Conservation (phyloP, 2,113 vertebrate species). For the Ammodramus savannarum region DNA sequence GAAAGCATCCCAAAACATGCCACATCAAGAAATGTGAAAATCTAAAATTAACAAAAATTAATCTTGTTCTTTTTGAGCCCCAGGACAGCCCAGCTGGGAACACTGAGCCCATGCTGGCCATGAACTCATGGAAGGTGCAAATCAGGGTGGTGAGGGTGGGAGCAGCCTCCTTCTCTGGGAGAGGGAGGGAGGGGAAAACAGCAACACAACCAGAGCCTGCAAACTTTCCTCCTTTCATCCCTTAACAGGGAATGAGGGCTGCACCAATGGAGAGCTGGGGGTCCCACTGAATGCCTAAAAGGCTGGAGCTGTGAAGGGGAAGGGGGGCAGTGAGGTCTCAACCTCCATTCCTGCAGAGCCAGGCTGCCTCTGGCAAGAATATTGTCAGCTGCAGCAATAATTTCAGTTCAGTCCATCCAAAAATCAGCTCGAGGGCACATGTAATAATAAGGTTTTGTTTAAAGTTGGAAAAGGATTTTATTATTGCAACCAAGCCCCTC, state of each 20-base stretch:
- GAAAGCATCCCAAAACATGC: neutral
- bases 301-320: neutral
- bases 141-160: neutral
- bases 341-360: neutral
- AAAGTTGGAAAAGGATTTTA: neutral
- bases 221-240: neutral
- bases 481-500: neutral
- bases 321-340: accelerated
- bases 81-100: neutral
- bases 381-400: neutral
- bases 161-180: neutral
- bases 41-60: too few relatives aligned
- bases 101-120: accelerated
- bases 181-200: neutral
- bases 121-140: neutral
- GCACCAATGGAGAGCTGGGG: neutral
- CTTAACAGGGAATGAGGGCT: accelerated
- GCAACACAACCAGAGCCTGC: accelerated
- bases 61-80: neutral
- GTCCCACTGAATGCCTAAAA: neutral
- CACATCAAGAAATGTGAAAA: neutral
- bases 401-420: neutral
- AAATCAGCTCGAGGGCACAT: neutral
- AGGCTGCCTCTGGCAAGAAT: neutral
- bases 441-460: neutral